A percentile compares a stretch with the other conserved stretches of the same genome.
These are phyloP conservation scores for Tauraco hartlaubi DNA, from an alignment of 2,797 vertebrate species.

Conservation along the genomic window DNA sequence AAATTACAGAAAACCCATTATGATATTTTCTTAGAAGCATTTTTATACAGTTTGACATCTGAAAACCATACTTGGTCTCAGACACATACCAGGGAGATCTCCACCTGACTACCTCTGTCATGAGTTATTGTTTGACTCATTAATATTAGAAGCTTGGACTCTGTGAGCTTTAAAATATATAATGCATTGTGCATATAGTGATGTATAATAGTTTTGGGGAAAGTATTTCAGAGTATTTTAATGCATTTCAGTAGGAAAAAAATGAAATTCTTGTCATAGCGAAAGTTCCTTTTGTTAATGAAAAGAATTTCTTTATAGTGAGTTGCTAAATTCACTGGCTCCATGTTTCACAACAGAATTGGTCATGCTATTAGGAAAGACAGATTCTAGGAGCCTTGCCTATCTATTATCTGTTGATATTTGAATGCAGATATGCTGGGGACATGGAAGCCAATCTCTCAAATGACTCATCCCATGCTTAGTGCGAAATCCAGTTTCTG, in stretches of 20 bases:
- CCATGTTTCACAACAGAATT: not conserved
- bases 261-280: not conserved
- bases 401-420: not conserved
- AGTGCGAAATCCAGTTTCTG: not conserved
- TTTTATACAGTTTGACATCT: not conserved
- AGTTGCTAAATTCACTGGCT: not conserved
- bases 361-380: not conserved
- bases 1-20: slow-evolving; percentile 6
- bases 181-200: not conserved
- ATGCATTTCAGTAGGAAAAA: not conserved
- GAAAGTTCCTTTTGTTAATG: not conserved
- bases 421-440: not conserved
- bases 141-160: not conserved
- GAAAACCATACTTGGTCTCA: not conserved
- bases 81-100: not conserved
- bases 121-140: not conserved
- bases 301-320: not conserved
- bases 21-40: not conserved
- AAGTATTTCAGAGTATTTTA: not conserved
- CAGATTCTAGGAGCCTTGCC: not conserved
- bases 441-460: not conserved
- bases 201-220: not conserved
- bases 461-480: not conserved
- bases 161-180: not conserved
- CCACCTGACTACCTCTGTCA: not conserved